Evolutionary conservation across 2,888 invertebrate genomes (phyloP).

Genomic region (Branchellion lobata): DNA sequence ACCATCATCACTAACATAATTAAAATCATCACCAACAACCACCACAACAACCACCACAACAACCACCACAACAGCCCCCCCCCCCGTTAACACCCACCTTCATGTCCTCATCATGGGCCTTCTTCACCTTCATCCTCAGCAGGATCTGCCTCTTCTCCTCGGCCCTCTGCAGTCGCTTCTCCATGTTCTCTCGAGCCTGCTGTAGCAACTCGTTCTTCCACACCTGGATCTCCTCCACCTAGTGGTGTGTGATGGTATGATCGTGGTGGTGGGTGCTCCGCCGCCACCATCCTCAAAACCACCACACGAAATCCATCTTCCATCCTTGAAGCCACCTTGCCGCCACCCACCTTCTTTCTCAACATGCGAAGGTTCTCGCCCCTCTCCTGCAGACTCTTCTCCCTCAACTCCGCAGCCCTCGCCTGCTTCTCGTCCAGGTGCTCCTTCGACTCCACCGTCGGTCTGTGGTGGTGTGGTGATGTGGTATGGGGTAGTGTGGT

Average conservation of each 20-base stretch:
- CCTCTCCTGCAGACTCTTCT: slow-evolving; percentile 78
- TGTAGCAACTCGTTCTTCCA: slow-evolving; percentile 83
- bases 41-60: neutral
- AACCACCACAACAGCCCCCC: neutral
- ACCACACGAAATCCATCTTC: neutral
- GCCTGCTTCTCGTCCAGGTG: slow-evolving; percentile 86
- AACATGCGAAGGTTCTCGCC: slow-evolving; percentile 81
- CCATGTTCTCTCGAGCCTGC: slow-evolving; percentile 66
- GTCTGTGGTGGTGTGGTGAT: too few species aligned
- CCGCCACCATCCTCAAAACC: neutral
- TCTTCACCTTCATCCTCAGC: slow-evolving; percentile 73
- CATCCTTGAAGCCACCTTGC: too few species aligned
- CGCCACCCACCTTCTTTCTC: slow-evolving; percentile 76
- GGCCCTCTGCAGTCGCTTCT: slow-evolving; percentile 70
- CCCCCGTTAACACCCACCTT: slow-evolving; percentile 66
- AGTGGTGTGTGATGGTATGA: slow-evolving; percentile 19
- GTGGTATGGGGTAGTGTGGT: too few species aligned
- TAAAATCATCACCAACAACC: neutral
- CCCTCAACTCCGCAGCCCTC: slow-evolving; percentile 82
- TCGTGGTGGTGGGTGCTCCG: neutral
- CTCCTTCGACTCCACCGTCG: slow-evolving; percentile 68
- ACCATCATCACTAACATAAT: too few species aligned
- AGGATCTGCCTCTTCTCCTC: slow-evolving; percentile 83
- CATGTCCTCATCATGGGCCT: slow-evolving; percentile 95
- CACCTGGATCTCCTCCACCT: slow-evolving; percentile 69